Percentiles rank a stretch among this genome's conserved stretches.
Conservation (phyloP, 2,797 vertebrate species). For the Anguilla megastoma region DNA sequence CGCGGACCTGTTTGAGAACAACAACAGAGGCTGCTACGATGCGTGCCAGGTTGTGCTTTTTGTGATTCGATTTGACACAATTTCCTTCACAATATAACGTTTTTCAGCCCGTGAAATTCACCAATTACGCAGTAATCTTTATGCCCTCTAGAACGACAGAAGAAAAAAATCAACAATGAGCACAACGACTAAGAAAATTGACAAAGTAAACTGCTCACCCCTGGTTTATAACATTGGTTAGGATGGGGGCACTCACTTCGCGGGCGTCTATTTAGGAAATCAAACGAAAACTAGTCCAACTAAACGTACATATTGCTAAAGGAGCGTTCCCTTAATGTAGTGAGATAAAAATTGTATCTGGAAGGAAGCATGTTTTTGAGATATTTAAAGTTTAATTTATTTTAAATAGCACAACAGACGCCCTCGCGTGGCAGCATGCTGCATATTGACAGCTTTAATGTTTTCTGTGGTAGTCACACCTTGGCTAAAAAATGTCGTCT, state of each 20-base stretch:
- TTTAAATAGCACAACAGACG: conserved; percentile 78
- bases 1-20: conserved; percentile 85
- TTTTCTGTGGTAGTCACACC: conserved; percentile 24
- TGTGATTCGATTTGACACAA: conserved; percentile 51
- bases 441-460: conserved; percentile 26
- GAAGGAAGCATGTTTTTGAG: conserved; percentile 10
- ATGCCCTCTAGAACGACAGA: background rate
- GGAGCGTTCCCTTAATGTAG: conserved; percentile 19
- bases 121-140: background rate
- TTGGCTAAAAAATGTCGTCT: conserved; percentile 4
- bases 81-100: conserved; percentile 31
- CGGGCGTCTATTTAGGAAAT: conserved; percentile 30
- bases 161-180: background rate
- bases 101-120: background rate
- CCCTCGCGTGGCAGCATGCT: conserved; percentile 71
- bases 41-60: conserved; percentile 73
- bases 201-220: conserved; percentile 55
- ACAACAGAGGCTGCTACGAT: conserved; percentile 70
- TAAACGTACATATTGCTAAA: background rate
- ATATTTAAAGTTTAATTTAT: conserved; percentile 60
- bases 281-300: background rate
- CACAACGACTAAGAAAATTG: background rate
- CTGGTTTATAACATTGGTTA: conserved; percentile 32
- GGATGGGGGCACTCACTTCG: conserved; percentile 63
- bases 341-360: background rate